These are phyloP conservation scores for Manduca sexta DNA, from an alignment of 1,140 invertebrate species.

Conservation along the genomic window DNA sequence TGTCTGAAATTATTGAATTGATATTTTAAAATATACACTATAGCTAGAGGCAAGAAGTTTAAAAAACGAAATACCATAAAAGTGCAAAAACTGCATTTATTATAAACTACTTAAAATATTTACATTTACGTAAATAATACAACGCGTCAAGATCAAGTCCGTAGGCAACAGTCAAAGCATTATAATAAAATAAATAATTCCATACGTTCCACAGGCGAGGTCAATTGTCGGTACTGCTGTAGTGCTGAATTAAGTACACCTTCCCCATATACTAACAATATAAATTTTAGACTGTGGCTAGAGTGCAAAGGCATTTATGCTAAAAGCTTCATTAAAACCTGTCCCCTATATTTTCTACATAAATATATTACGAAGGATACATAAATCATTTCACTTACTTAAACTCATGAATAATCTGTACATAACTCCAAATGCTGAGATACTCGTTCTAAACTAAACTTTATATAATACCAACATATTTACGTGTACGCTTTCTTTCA, in stretches of 20 bases:
- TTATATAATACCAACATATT: too few species aligned
- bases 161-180: conserved; percentile 68
- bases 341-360: not conserved
- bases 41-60: too few species aligned
- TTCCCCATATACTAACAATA: not conserved
- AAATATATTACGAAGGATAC: too few species aligned
- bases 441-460: too few species aligned
- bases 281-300: conserved; percentile 11
- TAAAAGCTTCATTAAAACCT: not conserved
- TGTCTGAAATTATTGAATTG: too few species aligned
- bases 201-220: conserved; percentile 38
- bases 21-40: too few species aligned
- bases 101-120: conserved; percentile 58
- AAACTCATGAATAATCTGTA: too few species aligned
- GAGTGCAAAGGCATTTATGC: conserved; percentile 13
- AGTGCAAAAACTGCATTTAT: conserved; percentile 58
- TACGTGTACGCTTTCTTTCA: too few species aligned
- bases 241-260: conserved; percentile 32
- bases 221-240: conserved; percentile 27
- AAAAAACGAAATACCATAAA: conserved; percentile 9
- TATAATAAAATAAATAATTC: conserved; percentile 62
- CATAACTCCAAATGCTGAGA: too few species aligned
- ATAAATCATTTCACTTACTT: too few species aligned
- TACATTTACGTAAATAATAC: conserved; percentile 57
- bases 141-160: conserved; percentile 69